These are phyloP conservation scores for Pachypsylla venusta DNA, from an alignment of 1,140 invertebrate species.

Conservation along the genomic window DNA sequence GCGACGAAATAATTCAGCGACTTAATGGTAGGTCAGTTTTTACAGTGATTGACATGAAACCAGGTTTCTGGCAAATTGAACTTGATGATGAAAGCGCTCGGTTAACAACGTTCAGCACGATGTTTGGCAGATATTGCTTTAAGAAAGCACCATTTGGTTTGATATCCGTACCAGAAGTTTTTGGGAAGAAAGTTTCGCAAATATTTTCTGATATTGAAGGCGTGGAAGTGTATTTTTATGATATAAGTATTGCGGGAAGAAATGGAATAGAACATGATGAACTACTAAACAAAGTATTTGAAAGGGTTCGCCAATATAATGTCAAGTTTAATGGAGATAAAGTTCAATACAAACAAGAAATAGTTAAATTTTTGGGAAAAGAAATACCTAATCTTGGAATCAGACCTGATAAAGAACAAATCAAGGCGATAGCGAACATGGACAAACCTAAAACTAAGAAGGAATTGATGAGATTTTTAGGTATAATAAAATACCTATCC, in stretches of 20 bases:
- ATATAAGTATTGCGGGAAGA: constrained; percentile 23
- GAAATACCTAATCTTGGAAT: constrained; percentile 22
- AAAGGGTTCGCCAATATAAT: constrained; percentile 22
- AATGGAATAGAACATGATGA: constrained; percentile 21
- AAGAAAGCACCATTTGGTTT: constrained; percentile 23
- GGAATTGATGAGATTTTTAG: constrained; percentile 22
- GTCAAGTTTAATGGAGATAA: constrained; percentile 27
- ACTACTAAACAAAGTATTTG: constrained; percentile 19
- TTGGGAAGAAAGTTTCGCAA: constrained; percentile 21
- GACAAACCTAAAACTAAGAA: not conserved
- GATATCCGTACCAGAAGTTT: constrained; percentile 22
- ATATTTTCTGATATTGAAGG: constrained; percentile 24
- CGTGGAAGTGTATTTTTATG: constrained; percentile 27
- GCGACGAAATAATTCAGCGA: constrained; percentile 1
- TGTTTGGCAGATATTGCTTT: constrained; percentile 10
- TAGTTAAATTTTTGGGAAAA: constrained; percentile 21
- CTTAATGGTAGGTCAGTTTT: constrained; percentile 7
- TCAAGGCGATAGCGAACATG: constrained; percentile 1
- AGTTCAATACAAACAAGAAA: constrained; percentile 24
- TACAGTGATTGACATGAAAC: constrained; percentile 1
- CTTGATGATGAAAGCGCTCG: not conserved
- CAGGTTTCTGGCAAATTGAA: constrained; percentile 7
- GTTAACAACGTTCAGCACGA: constrained; percentile 3
- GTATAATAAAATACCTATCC: constrained; percentile 25
- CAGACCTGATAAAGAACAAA: constrained; percentile 11